These are phyloP conservation scores for Haplotaxodon microlepis DNA, from an alignment of 2,113 vertebrate genomes.

Conservation along the genomic window DNA sequence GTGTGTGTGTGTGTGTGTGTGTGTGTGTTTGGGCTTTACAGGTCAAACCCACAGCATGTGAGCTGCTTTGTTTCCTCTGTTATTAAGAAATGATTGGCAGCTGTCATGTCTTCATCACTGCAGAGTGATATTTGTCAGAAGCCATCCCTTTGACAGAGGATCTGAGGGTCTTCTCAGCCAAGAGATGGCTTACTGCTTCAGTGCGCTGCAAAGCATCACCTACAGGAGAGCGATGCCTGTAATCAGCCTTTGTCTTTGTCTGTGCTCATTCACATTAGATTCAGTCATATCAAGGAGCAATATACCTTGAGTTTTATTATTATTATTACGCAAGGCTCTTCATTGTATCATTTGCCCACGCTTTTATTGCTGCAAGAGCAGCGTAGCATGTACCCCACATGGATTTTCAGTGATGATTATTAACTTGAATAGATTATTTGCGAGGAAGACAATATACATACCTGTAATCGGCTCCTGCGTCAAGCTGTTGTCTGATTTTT, in stretches of 20 bases:
- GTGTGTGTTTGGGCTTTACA: conserved; percentile 1
- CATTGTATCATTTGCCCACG: conserved; percentile 38
- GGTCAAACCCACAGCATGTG: conserved; percentile 23
- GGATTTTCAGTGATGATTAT: conserved; percentile 62
- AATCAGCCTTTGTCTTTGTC: conserved; percentile 31
- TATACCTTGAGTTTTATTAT: conserved; percentile 14
- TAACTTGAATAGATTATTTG: conserved; percentile 25
- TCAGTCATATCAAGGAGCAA: conserved; percentile 20
- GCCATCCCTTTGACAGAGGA: conserved; percentile 62
- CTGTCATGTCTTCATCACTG: conserved; percentile 66
- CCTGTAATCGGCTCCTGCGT: conserved; percentile 43
- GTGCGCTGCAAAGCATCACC: conserved; percentile 22
- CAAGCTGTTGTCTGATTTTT: conserved; percentile 48
- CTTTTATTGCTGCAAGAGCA: conserved; percentile 35
- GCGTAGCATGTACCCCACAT: conserved; percentile 35
- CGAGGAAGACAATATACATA: conserved; percentile 33
- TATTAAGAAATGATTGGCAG: conserved; percentile 65
- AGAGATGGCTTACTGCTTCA: conserved; percentile 9
- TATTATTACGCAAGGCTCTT: conserved; percentile 23
- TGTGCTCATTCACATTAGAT: conserved; percentile 28
- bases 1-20: neutral
- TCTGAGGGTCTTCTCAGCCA: conserved; percentile 49
- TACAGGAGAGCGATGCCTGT: conserved; percentile 20
- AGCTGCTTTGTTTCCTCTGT: conserved; percentile 45
- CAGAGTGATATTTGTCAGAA: conserved; percentile 68